Base-by-base conservation (phyloP, 2,113 vertebrate genomes). In the Megaleporinus macrocephalus region DNA sequence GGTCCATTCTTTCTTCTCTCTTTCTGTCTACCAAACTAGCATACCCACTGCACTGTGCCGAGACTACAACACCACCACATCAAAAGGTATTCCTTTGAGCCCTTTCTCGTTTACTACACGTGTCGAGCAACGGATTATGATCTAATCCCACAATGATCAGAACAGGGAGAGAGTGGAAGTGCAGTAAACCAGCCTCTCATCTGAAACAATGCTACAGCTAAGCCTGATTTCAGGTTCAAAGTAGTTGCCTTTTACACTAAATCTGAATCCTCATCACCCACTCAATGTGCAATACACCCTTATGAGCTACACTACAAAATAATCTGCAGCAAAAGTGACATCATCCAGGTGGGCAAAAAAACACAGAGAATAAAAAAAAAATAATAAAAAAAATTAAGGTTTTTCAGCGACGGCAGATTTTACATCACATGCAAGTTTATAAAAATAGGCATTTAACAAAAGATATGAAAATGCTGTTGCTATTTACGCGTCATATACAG, bases 201-300 rank as follows among this genome's bases (percentile, higher is more conserved):
- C n/a, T 20, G 26, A 16, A 62, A 66, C 29, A 29, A 18, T 66
- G 26, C 62, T 78, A 18, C 76, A 78, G 27, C 41, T 33, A 66
- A 78, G 27, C 61, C 57, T 63, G 16, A 29, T 49, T 47, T 77
- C 65, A 65, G 26, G 26, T 51, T 78, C 61, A 24, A 59, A 59
- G 18, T 24, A 24, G 20, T 20, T 41, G 65, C 2, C 41, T 10
- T 20, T 4, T 6, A 22, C n/a, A n/a, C 22, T 16, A 29, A n/a
- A n/a, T n/a, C n/a, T n/a, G n/a, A 78, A 53, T 53, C 44, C 66
- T 10, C 5, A 51, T 51, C 20, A 49, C n/a, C 9, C 20, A 51
- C n/a, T n/a, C 33, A 44, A 44, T 47, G 33, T 76, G 14, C 36
- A 63, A 61, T 36, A 75, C 30, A 59, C 30, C 22, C 9, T 33